Evolutionary conservation across 2,888 invertebrate species (phyloP).

Genomic region (Miltochrista miniata): DNA sequence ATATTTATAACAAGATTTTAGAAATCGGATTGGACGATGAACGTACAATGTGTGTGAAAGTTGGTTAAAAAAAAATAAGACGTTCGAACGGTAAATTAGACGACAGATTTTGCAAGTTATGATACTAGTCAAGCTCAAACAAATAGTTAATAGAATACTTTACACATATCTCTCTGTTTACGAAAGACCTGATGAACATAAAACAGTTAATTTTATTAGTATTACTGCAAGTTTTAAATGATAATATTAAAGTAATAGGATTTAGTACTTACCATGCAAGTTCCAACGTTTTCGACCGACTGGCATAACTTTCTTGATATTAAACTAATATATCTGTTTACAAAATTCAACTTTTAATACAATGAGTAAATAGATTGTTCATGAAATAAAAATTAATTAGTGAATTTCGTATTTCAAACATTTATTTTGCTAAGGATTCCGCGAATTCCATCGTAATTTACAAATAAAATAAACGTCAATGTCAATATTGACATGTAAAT

Average conservation of each 20-base stretch:
- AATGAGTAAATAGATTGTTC: background rate
- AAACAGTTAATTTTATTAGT: too few relatives aligned
- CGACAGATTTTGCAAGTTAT: too few relatives aligned
- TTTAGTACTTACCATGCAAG: conserved; percentile 85
- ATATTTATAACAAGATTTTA: too few relatives aligned
- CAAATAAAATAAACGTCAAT: conserved; percentile 28
- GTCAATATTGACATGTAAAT: conserved; percentile 21
- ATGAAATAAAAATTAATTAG: background rate
- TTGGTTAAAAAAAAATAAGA: too few relatives aligned
- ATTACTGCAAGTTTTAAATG: background rate
- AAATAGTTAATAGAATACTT: background rate
- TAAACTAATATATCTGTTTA: conserved; percentile 17
- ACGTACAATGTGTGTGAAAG: too few relatives aligned
- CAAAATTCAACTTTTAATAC: conserved; percentile 15
- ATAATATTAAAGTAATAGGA: too few relatives aligned
- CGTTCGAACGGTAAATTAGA: too few relatives aligned
- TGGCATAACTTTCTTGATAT: conserved; percentile 61
- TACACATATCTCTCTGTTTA: background rate
- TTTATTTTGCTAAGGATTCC: conserved; percentile 23
- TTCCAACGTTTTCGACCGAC: conserved; percentile 90
- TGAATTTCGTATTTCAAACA: background rate
- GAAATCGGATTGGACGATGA: too few relatives aligned
- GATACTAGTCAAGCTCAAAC: background rate
- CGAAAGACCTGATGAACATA: background rate
- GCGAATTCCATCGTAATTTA: conserved; percentile 18